A percentile compares a stretch with the other conserved stretches of the same genome.
Conservation (phyloP, 2,113 vertebrate species). For the Lepisosteus oculatus region DNA sequence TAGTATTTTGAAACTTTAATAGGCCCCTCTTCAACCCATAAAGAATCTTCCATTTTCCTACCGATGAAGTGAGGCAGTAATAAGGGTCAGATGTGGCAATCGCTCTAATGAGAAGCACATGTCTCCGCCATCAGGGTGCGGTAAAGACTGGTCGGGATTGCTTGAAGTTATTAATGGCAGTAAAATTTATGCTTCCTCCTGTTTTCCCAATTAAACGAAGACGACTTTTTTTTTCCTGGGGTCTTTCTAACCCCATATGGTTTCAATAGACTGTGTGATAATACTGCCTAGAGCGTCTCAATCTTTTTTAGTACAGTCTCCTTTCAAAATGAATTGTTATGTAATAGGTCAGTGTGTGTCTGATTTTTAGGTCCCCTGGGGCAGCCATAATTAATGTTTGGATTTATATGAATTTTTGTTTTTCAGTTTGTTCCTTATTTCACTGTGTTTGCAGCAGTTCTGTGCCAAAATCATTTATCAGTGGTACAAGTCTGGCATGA, state of each 20-base stretch:
- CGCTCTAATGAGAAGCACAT: slow-evolving; percentile 88
- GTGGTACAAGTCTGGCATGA: not conserved
- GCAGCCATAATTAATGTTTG: slow-evolving; percentile 2
- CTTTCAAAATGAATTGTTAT: slow-evolving; percentile 50
- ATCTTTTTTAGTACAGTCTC: slow-evolving; percentile 55
- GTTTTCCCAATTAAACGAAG: slow-evolving; percentile 90
- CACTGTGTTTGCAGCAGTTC: not conserved
- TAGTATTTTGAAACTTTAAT: slow-evolving; percentile 64
- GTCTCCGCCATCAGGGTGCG: slow-evolving; percentile 67
- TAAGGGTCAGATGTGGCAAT: slow-evolving; percentile 70
- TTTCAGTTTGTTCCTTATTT: slow-evolving; percentile 2
- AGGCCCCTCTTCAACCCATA: slow-evolving; percentile 52
- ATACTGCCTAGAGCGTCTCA: slow-evolving; percentile 70
- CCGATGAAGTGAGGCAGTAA: slow-evolving; percentile 74
- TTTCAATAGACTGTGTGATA: slow-evolving; percentile 80
- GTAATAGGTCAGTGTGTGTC: slow-evolving; percentile 44
- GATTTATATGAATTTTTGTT: not conserved
- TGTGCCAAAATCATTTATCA: slow-evolving; percentile 6
- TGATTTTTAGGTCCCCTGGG: slow-evolving; percentile 10
- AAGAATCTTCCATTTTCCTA: slow-evolving; percentile 72
- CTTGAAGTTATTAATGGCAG: slow-evolving; percentile 94
- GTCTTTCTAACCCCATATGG: slow-evolving; percentile 80
- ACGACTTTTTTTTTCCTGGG: slow-evolving; percentile 64
- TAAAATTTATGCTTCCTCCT: slow-evolving; percentile 98
- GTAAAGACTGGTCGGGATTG: slow-evolving; percentile 70